Base-by-base conservation (phyloP, 2,888 invertebrate species). In the Drosophila robusta region DNA sequence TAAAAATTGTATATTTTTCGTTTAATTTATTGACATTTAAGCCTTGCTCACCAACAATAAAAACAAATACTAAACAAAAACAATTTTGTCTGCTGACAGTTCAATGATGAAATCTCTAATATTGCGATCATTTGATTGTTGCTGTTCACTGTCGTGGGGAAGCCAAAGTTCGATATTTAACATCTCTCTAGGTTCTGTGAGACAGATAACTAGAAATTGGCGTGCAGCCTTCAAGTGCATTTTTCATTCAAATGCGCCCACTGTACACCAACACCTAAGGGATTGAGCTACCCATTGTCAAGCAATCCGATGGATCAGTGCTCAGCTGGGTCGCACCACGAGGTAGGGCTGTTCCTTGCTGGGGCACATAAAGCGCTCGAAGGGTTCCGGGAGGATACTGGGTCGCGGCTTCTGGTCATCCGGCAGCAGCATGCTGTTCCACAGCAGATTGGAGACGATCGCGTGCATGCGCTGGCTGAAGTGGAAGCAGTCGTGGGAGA, bases 401-500 rank as follows among this genome's bases (percentile, higher is more conserved):
- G 83, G 68, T 0, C 39, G 56, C 0, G 70, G 75, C 0, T 66
- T 94, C 16, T 87, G 77, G 0, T 92, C 93, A 9, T 93, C 90
- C 1, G 94, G 93, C 83, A 94, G 91, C 65, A 90, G 32, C 90
- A 91, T 90, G 66, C 93, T 94, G 78, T 94, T 94, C 95, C 95
- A 95, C 18, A 95, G 69, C 12, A 92, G 90, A 79, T 93, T 94
- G 4, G 93, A 92, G 73, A 92, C 91, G 89, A 91, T 87, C 6
- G 94, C 94, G 79, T 94, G 93, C 46, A 92, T 92, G 70, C 93
- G 93, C 80, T 95, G 95, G 80, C 94, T 94, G 11, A 94, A 92
- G 83, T 95, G 95, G 75, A 95, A 95, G 82, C 95, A 95, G 87
- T 95, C 95, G 24, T 90, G 89, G 0, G 94, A 93, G 55, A 95